phyloP scores from a whole-genome alignment of 2,113 vertebrate genomes.

The Lophotis ruficrista region DNA sequence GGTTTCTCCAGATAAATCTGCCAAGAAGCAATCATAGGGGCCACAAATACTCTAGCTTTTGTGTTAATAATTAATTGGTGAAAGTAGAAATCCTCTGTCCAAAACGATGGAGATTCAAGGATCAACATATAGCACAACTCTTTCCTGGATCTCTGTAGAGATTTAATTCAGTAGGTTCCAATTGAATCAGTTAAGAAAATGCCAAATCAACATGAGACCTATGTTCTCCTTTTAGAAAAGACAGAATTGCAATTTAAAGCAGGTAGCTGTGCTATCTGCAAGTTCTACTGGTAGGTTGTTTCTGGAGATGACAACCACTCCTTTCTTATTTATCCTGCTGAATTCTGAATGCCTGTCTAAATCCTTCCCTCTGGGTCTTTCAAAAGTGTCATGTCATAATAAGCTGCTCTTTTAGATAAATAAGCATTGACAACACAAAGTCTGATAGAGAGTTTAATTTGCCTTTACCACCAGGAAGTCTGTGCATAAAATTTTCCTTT shows the following conservation, averaged over 20 bases:
- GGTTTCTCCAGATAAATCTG: background rate
- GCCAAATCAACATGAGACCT: background rate
- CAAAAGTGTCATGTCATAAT: conserved; percentile 1
- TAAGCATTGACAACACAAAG: conserved; percentile 26
- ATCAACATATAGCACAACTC: background rate
- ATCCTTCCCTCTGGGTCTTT: conserved; percentile 7
- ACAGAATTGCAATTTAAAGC: background rate
- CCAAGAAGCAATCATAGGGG: background rate
- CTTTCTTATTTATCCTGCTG: background rate
- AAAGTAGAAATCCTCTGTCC: background rate
- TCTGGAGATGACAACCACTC: background rate
- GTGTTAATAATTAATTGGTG: background rate
- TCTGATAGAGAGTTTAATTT: background rate
- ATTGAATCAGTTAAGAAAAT: background rate
- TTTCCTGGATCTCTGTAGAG: background rate
- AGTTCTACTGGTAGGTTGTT: background rate
- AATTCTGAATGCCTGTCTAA: conserved; percentile 13
- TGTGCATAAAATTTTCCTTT: background rate
- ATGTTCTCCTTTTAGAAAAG: background rate
- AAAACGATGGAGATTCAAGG: background rate
- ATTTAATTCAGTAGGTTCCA: background rate
- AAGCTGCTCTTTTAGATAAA: conserved; percentile 21
- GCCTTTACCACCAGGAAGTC: background rate
- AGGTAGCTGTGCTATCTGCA: background rate
- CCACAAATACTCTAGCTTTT: background rate